Percentiles rank a stretch among this genome's conserved stretches.
phyloP scores from a whole-genome alignment of 2,113 vertebrate genomes.

The Erythrocercus mccallii region DNA sequence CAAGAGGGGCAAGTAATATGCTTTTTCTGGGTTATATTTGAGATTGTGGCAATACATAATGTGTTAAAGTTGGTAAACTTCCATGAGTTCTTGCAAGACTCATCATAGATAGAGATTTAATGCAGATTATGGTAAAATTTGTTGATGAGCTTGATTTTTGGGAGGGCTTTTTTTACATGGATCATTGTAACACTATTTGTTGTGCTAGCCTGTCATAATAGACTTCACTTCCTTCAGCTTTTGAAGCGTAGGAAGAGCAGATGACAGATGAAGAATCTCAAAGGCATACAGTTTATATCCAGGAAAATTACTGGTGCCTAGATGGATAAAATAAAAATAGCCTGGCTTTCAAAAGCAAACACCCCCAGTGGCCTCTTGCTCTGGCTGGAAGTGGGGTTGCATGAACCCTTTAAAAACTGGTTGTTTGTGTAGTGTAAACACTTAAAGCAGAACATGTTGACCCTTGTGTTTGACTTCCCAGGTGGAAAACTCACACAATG shows the following conservation, averaged over 20 bases:
- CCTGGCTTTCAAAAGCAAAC: neutral
- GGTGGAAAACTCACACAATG: neutral
- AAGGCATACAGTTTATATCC: neutral
- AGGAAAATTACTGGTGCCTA: neutral
- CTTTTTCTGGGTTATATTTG: neutral
- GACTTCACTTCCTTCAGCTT: neutral
- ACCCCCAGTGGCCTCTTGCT: neutral
- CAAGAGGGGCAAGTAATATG: neutral
- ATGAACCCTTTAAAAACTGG: neutral
- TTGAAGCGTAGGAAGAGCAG: neutral
- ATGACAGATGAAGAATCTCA: neutral
- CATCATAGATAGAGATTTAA: neutral
- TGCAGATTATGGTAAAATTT: neutral
- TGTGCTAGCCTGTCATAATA: neutral
- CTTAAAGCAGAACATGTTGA: neutral
- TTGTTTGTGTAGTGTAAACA: neutral
- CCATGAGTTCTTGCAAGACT: neutral
- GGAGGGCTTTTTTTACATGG: neutral
- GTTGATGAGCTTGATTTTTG: neutral
- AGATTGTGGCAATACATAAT: neutral
- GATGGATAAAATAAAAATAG: neutral
- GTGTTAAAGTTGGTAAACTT: neutral
- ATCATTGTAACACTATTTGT: neutral
- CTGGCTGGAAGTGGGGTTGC: neutral
- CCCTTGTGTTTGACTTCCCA: neutral